Evolutionary conservation across 2,113 vertebrate genomes (phyloP).

Genomic region (Neotoma lepida): DNA sequence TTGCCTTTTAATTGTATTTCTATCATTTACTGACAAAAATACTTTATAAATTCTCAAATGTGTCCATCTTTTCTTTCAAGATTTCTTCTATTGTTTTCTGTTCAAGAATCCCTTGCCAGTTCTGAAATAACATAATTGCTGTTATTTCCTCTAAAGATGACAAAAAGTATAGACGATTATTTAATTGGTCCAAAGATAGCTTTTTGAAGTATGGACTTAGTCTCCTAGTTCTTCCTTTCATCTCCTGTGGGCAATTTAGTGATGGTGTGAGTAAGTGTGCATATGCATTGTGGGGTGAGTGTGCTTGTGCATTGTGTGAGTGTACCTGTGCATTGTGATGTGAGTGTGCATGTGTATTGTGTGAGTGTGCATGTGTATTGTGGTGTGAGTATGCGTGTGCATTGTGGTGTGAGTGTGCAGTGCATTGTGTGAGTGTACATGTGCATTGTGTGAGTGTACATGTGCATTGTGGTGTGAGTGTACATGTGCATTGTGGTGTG

Average conservation of each 20-base stretch:
- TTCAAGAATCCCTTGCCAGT: background rate
- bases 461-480: too few relatives aligned
- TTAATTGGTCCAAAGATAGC: background rate
- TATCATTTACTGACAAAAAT: background rate
- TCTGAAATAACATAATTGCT: slow-evolving; percentile 14
- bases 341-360: too few relatives aligned
- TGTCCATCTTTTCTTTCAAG: background rate
- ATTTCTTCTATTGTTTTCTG: background rate
- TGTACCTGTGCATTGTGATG: too few relatives aligned
- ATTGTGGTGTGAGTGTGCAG: too few relatives aligned
- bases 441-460: too few relatives aligned
- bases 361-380: too few relatives aligned
- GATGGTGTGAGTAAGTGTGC: background rate
- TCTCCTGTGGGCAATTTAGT: background rate
- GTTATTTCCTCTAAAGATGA: background rate
- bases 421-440: too few relatives aligned
- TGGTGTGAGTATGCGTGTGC: too few relatives aligned
- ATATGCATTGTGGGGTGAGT: too few relatives aligned
- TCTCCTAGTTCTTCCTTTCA: background rate
- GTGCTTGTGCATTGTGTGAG: too few relatives aligned
- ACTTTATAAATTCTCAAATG: background rate
- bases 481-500: too few relatives aligned
- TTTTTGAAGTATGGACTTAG: slow-evolving; percentile 21
- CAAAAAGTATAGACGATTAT: background rate
- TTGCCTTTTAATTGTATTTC: slow-evolving; percentile 22